These are phyloP conservation scores for Anguilla rostrata DNA, from an alignment of 2,113 vertebrate species.

Conservation along the genomic window DNA sequence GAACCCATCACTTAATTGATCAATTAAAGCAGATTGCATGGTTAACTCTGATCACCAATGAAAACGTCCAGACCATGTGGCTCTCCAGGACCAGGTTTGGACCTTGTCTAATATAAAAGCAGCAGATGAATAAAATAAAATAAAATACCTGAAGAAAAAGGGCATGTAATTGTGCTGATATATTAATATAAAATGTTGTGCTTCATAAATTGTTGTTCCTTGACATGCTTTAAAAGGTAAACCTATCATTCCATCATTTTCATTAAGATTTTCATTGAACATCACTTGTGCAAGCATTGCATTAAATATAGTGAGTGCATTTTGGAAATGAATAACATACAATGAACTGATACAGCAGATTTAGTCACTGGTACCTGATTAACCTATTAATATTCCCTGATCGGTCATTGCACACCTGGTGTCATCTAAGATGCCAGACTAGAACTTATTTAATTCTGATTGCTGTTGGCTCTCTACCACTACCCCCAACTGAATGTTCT, in stretches of 20 bases:
- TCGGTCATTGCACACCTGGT: not conserved
- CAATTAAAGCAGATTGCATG: no score
- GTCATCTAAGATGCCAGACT: not conserved
- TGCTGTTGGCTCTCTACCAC: not conserved
- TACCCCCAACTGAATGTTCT: not conserved
- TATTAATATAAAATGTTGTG: constrained; percentile 19
- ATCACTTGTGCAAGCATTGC: constrained; percentile 53
- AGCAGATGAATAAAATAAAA: constrained; percentile 27
- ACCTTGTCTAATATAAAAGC: constrained; percentile 27
- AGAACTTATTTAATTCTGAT: not conserved
- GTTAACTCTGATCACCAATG: not conserved
- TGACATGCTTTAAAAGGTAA: constrained; percentile 18
- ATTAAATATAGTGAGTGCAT: constrained; percentile 71
- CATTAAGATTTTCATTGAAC: constrained; percentile 39
- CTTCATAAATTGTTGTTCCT: constrained; percentile 28
- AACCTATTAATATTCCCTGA: not conserved
- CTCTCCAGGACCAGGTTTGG: not conserved
- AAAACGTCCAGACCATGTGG: not conserved
- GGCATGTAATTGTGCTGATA: constrained; percentile 34
- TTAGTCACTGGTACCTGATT: constrained; percentile 7
- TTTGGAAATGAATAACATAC: constrained; percentile 61
- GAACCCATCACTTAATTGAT: no score
- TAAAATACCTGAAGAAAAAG: constrained; percentile 28
- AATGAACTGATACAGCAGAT: constrained; percentile 26
- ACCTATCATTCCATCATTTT: constrained; percentile 20